Conservation (phyloP, 2,797 vertebrate genomes). For the Moxostoma hubbsi region DNA sequence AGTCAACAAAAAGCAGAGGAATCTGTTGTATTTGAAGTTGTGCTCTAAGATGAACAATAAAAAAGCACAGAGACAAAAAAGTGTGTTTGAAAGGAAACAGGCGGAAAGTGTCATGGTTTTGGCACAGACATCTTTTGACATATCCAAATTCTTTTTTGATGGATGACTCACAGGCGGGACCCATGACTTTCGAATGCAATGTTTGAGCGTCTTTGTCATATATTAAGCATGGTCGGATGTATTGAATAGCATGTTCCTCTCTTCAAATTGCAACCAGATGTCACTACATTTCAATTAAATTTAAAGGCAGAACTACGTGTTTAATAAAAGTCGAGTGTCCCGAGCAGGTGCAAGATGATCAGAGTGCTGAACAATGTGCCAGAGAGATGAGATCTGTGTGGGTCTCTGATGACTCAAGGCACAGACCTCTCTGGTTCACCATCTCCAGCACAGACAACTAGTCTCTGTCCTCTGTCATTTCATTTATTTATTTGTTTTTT, state of each 20-base stretch:
- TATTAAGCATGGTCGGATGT: conserved; percentile 70
- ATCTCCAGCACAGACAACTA: conserved; percentile 18
- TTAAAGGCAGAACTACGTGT: conserved; percentile 77
- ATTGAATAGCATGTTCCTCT: conserved; percentile 76
- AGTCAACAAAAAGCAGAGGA: conserved; percentile 46
- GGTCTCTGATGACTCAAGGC: conserved; percentile 37
- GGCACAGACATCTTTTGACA: conserved; percentile 63
- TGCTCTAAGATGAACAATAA: conserved; percentile 46
- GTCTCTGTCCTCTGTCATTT: conserved; percentile 5
- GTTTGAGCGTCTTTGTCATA: conserved; percentile 70
- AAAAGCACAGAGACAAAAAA: conserved; percentile 59
- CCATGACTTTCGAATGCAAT: conserved; percentile 64
- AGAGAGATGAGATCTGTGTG: conserved; percentile 43
- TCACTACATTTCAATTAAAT: conserved; percentile 80
- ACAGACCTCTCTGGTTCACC: conserved; percentile 35
- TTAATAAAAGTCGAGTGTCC: conserved; percentile 74
- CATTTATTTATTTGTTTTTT: conserved; percentile 25
- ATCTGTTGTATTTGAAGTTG: conserved; percentile 48
- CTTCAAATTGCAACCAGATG: conserved; percentile 84
- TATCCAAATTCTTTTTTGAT: conserved; percentile 70
- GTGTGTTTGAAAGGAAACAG: conserved; percentile 77
- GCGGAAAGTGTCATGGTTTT: conserved; percentile 68
- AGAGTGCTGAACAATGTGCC: conserved; percentile 59
- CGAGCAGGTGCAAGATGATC: conserved; percentile 74
- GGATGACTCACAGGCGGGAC: conserved; percentile 73